Conservation (phyloP, 1,140 invertebrate species). For the Apocrypta bakeri region DNA sequence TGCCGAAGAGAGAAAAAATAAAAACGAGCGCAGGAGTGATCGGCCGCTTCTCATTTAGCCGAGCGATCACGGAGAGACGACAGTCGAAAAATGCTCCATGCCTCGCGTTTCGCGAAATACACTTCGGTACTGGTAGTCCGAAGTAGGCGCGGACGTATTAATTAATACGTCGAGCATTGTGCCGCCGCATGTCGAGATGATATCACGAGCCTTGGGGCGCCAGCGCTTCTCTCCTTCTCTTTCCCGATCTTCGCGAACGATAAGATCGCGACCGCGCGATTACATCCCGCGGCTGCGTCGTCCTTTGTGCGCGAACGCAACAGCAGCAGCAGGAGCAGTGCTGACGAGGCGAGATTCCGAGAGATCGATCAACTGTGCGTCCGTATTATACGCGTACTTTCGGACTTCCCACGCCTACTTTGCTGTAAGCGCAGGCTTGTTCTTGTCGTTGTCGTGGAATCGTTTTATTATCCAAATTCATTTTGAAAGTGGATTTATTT, state of each 20-base stretch:
- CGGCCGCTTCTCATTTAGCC: too few relatives aligned
- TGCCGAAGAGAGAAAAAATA: too few relatives aligned
- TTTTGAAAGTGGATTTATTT: too few relatives aligned
- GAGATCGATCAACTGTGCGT: conserved; percentile 15
- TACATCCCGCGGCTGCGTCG: background rate
- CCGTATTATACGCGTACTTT: background rate
- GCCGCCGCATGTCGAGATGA: conserved; percentile 52
- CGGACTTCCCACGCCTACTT: background rate
- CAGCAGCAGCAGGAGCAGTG: background rate
- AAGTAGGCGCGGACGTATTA: conserved; percentile 52
- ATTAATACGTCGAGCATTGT: conserved; percentile 63
- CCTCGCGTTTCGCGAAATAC: background rate
- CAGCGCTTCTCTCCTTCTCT: background rate
- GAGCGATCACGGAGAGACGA: too few relatives aligned
- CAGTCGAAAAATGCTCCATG: background rate
- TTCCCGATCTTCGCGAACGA: background rate
- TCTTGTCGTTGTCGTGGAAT: too few relatives aligned
- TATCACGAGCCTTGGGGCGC: conserved; percentile 55
- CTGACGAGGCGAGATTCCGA: conserved; percentile 16
- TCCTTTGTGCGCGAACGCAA: background rate
- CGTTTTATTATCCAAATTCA: too few relatives aligned
- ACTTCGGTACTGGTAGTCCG: too few relatives aligned
- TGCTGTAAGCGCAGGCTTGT: background rate
- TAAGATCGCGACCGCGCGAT: background rate
- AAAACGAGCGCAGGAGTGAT: too few relatives aligned